Evolutionary conservation across 2,888 invertebrate species (phyloP), one percentile per base, ranked within the genome.

Genomic region (Hololepta plana): DNA sequence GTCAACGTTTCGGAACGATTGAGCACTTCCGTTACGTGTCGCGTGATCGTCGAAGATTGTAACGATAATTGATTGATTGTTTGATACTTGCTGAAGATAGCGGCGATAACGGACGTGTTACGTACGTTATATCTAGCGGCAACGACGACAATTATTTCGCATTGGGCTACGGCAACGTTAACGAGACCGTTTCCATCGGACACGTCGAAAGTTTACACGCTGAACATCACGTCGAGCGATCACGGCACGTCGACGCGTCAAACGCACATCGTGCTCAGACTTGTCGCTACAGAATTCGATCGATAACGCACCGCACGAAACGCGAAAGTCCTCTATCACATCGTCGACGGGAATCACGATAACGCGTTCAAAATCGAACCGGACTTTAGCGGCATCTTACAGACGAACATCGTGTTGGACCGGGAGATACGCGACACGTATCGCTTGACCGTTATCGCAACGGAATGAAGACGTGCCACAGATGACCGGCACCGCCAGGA

Each of bases 351-450:
- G 2, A 95, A 98, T 57, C 80, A 81, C 40, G 93, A 95, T 59
- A 82, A 87, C 46, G 93, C 95, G 23, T 96, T 98, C 55, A 75
- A 81, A 45, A 91, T 98, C 44, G 87, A 90, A 51, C 87, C 90
- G 3, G 80, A 85, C 1, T 82, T 85, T 53, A 90, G 88, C 39
- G 95, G 95, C 20, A 76, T 87, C 29, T 77, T 96, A 32, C 82
- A 81, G 47, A 95, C 93, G 5, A 91, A 91, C 53, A 88, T 87
- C 38, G 90, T 90, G 14, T 60, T 93, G 38, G 93, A 93, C 60
- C 68, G 90, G 22, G 90, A 91, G 57, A 90, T 90, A 43, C 67
- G 87, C 17, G 88, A 90, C 49, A 69, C 72, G 36, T 91, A 82
- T 56, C 71, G 74, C 48, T 59, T 96, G 41, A 90, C 87, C 29